Evolutionary conservation across 2,888 invertebrate genomes (phyloP), one percentile per base, ranked within the genome.

Genomic region (Hyles lineata): DNA sequence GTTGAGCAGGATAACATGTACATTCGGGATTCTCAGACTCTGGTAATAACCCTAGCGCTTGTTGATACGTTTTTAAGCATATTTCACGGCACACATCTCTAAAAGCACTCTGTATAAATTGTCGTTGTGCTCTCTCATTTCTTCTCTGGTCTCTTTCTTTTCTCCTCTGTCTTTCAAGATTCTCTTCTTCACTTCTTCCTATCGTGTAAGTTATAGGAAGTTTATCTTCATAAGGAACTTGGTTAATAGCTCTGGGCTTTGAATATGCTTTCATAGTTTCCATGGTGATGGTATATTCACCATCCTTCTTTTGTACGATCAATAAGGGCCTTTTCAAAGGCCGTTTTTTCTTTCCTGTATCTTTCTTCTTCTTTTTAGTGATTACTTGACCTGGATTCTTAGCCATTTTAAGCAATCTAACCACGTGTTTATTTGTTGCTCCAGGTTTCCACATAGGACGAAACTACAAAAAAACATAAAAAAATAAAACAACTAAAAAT

Each of bases 401-500:
- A 29, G 92, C 93, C 71, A 90, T 88, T 82, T 79, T 91, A 17
- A 94, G 87, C 77, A 90, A 79, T 72, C 90, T 89, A 74, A 90
- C 84, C 19, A 94, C 90, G 61, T 91, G 89, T 77, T 92, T 94
- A 82, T 89, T 90, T 6, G 86, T 82, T n/a, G 94, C 94, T 60
- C 95, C 95, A 55, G 95, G 95, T 80, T 84, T 91, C 92, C 93
- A 95, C 74, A 78, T 76, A 4, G 94, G 93, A 15, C 94, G 94
- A 73, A 87, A 92, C 95, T 94, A 89, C 70, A 82, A 87, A 85
- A 82, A 82, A 83, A 79, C 79, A 77, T 80, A 79, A 80, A 79
- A 78, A 79, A 78, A 82, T 80, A 81, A 75, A 77, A 76, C 72
- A 74, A 76, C 35, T 21, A 32, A 63, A 63, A 63, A 43, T 11